Base-by-base conservation (phyloP, 2,113 vertebrate species). In the Eptesicus fuscus region DNA sequence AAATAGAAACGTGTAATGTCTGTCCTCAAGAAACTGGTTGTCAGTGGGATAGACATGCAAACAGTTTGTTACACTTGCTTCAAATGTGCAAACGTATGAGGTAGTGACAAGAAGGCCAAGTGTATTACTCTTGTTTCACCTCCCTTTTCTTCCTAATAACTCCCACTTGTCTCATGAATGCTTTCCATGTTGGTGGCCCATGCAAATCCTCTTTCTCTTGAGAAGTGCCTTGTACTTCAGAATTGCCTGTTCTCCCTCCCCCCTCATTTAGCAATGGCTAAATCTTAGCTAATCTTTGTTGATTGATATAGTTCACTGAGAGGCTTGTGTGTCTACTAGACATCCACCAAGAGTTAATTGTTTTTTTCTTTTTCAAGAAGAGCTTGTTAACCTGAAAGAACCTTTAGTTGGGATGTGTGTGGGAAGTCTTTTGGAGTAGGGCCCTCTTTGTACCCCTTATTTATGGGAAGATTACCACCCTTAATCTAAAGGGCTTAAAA, bases 401-500 rank as follows among this genome's bases (percentile, higher is more conserved):
- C 59, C 37, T 93, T 71, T 63, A 23, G 44, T 40, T 85, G 83
- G 32, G 90, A 37, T 82, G 40, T 82, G 18, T 63, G 30, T 87
- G 40, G 47, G 56, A 83, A 86, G 28, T 83, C 74, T 80, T 91
- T 96, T 67, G 56, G 67, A 90, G 67, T 78, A 35, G 84, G 80
- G 23, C 65, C 53, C 12, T 69, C 61, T 79, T 80, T 91, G 67
- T 93, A 80, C 30, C 59, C 32, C 11, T 93, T 56, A n/a, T 78
- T 42, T 86, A 44, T 93, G 67, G 83, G 74, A 61, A 74, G 40
- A 35, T 88, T 69, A 56, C 79, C 53, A 84, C 79, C 22, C 65
- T 91, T 88, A 47, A 89, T 69, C 70, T 77, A n/a, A 83, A 93
- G 44, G 80, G 83, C 35, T 91, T 94, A 79, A 96, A 93, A 69